These are phyloP conservation scores for Exephanes ischioxanthus DNA, from an alignment of 2,888 invertebrate species.

Conservation along the genomic window DNA sequence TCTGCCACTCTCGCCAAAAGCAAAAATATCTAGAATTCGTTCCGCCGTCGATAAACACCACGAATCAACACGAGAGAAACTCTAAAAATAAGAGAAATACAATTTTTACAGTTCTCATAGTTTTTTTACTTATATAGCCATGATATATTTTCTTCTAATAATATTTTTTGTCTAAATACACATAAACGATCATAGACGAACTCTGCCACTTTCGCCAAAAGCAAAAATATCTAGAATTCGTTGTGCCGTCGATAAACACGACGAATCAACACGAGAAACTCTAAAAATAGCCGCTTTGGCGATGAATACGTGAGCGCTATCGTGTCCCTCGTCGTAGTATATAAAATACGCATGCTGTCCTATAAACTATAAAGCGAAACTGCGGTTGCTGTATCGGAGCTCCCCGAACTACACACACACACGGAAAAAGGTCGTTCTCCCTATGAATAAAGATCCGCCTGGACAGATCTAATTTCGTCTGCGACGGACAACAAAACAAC, in stretches of 20 bases:
- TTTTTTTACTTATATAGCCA: no score
- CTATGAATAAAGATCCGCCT: constrained; percentile 27
- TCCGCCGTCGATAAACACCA: constrained; percentile 37
- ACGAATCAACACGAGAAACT: constrained; percentile 53
- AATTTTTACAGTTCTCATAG: no score
- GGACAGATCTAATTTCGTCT: constrained; percentile 37
- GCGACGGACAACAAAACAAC: constrained; percentile 28
- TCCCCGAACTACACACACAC: constrained; percentile 1
- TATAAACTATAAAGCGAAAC: constrained; percentile 26
- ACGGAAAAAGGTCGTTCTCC: constrained; percentile 26
- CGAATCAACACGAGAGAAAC: constrained; percentile 55
- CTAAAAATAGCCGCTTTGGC: constrained; percentile 55
- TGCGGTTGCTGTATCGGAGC: constrained; percentile 6
- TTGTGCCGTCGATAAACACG: constrained; percentile 42
- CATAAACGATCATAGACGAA: no score
- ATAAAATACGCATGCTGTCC: background rate
- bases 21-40: constrained; percentile 45
- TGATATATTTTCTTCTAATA: no score
- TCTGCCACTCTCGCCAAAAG: no score
- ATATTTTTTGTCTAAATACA: no score
- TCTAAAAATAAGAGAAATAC: constrained; percentile 39
- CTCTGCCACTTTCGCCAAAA: constrained; percentile 3
- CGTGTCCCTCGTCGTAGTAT: constrained; percentile 3
- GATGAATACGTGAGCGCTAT: constrained; percentile 45
- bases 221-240: constrained; percentile 48